A percentile compares a stretch with the other conserved stretches of the same genome.
Evolutionary conservation across 2,888 invertebrate genomes (phyloP).

Genomic region (Laspeyria flexula): DNA sequence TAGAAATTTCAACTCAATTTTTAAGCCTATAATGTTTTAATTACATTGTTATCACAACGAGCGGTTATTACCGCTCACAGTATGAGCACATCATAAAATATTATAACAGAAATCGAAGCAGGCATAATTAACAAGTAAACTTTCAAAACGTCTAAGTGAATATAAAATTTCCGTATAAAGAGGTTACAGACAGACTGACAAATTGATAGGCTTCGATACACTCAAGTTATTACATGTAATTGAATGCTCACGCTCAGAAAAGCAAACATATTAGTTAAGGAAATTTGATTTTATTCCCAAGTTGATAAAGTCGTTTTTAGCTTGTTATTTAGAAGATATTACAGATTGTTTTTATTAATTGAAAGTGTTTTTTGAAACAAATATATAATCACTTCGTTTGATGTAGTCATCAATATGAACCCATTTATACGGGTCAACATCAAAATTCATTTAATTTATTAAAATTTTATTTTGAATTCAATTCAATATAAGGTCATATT

Average conservation of each 20-base stretch:
- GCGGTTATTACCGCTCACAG: conserved; percentile 22
- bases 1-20: too few relatives aligned
- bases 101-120: conserved; percentile 71
- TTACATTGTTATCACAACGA: conserved; percentile 38
- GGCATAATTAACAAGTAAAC: conserved; percentile 77
- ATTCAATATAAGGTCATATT: too few relatives aligned
- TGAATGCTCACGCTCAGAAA: conserved; percentile 72
- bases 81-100: conserved; percentile 52
- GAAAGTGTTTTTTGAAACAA: neutral
- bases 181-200: conserved; percentile 61
- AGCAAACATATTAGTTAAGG: conserved; percentile 24
- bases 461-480: too few relatives aligned
- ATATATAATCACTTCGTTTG: too few relatives aligned
- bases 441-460: too few relatives aligned
- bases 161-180: conserved; percentile 50
- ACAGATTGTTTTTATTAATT: neutral
- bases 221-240: conserved; percentile 72
- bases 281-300: conserved; percentile 25
- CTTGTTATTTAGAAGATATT: neutral
- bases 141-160: conserved; percentile 76
- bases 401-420: too few relatives aligned
- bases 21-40: conserved; percentile 6
- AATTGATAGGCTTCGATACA: conserved; percentile 72
- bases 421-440: too few relatives aligned
- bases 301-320: conserved; percentile 2